phyloP scores from a whole-genome alignment of 2,113 vertebrate genomes.

The Oplegnathus fasciatus region DNA sequence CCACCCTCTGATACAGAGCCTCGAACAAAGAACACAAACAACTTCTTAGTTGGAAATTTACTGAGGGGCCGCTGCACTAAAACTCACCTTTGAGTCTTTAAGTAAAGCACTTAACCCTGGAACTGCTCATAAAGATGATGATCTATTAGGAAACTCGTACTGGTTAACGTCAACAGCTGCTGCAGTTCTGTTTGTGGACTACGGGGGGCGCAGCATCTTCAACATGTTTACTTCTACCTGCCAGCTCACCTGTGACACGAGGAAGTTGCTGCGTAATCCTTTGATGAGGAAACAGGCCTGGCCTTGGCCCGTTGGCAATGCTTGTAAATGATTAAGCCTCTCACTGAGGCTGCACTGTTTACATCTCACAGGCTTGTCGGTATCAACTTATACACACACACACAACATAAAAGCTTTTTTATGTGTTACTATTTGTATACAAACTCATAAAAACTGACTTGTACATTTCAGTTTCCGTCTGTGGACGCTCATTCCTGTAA shows the following conservation, averaged over 20 bases:
- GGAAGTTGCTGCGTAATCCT: constrained; percentile 30
- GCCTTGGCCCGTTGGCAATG: not conserved
- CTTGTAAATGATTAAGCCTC: constrained; percentile 71
- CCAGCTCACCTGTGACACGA: constrained; percentile 16
- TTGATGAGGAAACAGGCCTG: constrained; percentile 15
- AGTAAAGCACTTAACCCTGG: constrained; percentile 1
- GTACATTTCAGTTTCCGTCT: not conserved
- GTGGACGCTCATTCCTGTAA: not conserved
- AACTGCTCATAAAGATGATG: not conserved
- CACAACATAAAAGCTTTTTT: not conserved
- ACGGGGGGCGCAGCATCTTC: constrained; percentile 31
- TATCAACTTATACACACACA: not conserved
- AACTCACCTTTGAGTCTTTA: not conserved
- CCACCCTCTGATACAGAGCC: not conserved
- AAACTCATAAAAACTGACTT: not conserved
- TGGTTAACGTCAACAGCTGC: not conserved
- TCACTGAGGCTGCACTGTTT: constrained; percentile 33
- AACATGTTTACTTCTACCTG: not conserved
- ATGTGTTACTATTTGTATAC: not conserved
- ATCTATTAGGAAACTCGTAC: not conserved
- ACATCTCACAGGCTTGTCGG: not conserved
- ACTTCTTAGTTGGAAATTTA: constrained; percentile 9
- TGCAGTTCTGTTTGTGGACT: constrained; percentile 1
- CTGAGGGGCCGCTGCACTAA: not conserved
- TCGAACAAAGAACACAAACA: constrained; percentile 22